A percentile compares a stretch with the other conserved stretches of the same genome.
Evolutionary conservation across 2,113 vertebrate genomes (phyloP).

Genomic region (Bucco capensis): DNA sequence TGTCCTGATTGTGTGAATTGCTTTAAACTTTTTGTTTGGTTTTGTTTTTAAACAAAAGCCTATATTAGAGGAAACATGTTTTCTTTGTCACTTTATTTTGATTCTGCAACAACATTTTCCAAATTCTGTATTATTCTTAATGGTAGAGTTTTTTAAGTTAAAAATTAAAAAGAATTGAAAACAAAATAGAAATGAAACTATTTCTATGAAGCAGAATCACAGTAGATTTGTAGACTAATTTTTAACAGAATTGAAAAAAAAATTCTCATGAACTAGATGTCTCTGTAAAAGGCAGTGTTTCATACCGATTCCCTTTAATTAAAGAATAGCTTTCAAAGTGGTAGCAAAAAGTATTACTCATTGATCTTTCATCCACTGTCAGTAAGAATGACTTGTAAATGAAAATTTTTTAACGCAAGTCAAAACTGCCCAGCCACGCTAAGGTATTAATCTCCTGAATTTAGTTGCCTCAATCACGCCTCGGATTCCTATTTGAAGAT

Average conservation of each 20-base stretch:
- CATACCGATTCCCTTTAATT: not conserved
- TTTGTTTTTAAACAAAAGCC: not conserved
- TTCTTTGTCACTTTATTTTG: not conserved
- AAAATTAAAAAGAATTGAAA: not conserved
- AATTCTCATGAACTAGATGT: not conserved
- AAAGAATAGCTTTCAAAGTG: not conserved
- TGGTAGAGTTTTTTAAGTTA: not conserved
- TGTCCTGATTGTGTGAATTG: not conserved
- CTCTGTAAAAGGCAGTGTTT: not conserved
- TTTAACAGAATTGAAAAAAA: not conserved
- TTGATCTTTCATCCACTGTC: not conserved
- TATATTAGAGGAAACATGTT: not conserved
- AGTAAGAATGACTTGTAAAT: not conserved
- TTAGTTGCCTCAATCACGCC: not conserved
- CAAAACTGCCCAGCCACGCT: not conserved
- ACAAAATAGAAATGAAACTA: not conserved
- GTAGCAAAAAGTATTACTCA: not conserved
- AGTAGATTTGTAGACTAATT: not conserved
- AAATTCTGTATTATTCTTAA: not conserved
- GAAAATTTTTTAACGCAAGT: not conserved
- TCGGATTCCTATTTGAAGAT: not conserved
- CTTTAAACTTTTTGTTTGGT: not conserved
- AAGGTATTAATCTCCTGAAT: not conserved
- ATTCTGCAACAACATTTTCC: not conserved
- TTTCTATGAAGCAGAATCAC: not conserved